Conservation (phyloP, 2,797 vertebrate species). For the Girardinus metallicus region DNA sequence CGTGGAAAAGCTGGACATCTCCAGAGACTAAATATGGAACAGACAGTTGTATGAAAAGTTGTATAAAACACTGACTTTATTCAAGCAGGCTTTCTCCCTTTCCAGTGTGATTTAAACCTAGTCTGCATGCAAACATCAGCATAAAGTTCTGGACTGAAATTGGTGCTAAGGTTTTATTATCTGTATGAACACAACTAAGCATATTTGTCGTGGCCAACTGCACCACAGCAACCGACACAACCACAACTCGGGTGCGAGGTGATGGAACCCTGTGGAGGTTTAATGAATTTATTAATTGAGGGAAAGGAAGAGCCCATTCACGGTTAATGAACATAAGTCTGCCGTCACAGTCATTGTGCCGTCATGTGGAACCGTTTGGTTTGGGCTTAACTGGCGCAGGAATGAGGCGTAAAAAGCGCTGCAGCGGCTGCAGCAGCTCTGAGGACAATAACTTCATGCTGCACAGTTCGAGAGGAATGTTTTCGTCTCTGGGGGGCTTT, state of each 20-base stretch:
- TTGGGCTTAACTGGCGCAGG: conserved; percentile 39
- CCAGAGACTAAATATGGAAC: background rate
- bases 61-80: background rate
- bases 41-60: background rate
- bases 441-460: conserved; percentile 52
- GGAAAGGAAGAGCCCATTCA: conserved; percentile 58
- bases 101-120: background rate
- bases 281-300: conserved; percentile 65
- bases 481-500: conserved; percentile 44
- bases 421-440: conserved; percentile 33
- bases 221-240: conserved; percentile 70
- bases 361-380: conserved; percentile 56
- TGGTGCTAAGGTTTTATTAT: background rate
- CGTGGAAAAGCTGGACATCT: background rate
- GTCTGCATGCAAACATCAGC: background rate
- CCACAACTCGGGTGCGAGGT: conserved; percentile 32
- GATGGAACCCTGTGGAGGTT: conserved; percentile 55
- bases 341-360: conserved; percentile 51
- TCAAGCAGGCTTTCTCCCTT: background rate
- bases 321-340: conserved; percentile 51
- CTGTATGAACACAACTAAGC: background rate
- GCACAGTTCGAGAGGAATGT: conserved; percentile 64
- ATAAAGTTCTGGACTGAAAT: background rate
- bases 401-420: conserved; percentile 56
- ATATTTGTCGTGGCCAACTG: background rate